Conservation (phyloP, 2,797 vertebrate species). For the Sphenopsis melanotis region DNA sequence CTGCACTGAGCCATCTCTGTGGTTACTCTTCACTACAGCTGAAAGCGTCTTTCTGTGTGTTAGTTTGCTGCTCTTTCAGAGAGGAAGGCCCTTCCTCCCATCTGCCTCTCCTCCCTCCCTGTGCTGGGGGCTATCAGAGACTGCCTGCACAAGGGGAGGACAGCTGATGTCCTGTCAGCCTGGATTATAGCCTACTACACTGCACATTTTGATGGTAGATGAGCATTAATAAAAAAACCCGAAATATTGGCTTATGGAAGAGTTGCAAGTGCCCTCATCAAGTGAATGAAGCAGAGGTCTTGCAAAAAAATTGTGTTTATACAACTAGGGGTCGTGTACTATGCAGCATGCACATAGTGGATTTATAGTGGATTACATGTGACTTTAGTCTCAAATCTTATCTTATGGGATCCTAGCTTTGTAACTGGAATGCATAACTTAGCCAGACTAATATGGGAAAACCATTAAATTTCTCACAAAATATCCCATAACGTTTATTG, state of each 20-base stretch:
- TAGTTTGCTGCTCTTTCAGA: background rate
- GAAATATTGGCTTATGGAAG: background rate
- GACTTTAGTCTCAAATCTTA: background rate
- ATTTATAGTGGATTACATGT: rapidly evolving
- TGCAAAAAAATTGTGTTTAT: background rate
- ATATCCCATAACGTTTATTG: background rate
- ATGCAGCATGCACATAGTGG: background rate
- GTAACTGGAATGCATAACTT: background rate
- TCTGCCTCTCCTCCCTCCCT: background rate
- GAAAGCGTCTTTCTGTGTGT: background rate
- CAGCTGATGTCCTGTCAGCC: background rate
- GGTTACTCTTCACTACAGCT: background rate
- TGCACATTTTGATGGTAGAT: background rate
- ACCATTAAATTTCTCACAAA: background rate
- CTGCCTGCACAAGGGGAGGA: background rate
- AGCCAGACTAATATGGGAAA: background rate
- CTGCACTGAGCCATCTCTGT: background rate
- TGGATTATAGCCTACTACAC: background rate
- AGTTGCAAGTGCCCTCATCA: background rate
- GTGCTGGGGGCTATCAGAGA: rapidly evolving
- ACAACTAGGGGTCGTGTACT: rapidly evolving
- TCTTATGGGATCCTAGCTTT: background rate
- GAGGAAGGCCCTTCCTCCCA: background rate
- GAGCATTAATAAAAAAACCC: background rate
- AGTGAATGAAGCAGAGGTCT: background rate